Percentiles rank a stretch among this genome's conserved stretches.
Conservation (phyloP, 2,888 invertebrate genomes). For the Stomorhina lunata region DNA sequence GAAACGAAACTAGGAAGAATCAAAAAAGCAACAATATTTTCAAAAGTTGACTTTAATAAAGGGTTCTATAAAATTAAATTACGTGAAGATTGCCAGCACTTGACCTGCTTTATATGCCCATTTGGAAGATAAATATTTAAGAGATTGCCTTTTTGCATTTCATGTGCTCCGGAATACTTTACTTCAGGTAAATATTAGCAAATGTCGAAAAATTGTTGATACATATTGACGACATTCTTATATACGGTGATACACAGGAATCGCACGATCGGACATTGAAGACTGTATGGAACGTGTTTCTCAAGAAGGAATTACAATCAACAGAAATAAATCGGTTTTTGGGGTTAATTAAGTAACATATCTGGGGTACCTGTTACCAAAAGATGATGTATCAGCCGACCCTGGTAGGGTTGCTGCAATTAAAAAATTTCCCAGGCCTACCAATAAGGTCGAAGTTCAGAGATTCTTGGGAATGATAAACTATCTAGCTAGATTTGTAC, state of each 20-base stretch:
- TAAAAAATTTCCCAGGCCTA: conserved; percentile 6
- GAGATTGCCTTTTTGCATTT: conserved; percentile 7
- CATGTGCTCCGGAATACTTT: conserved; percentile 17
- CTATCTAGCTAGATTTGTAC: conserved; percentile 13
- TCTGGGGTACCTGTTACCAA: background rate
- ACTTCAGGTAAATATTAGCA: background rate
- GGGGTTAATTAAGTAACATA: background rate
- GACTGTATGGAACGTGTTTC: background rate
- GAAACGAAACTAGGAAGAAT: conserved; percentile 12
- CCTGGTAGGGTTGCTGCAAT: background rate
- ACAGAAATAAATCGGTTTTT: conserved; percentile 12
- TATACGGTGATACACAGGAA: background rate
- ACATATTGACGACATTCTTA: conserved; percentile 7
- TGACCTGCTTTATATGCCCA: conserved; percentile 12
- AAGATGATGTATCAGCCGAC: background rate
- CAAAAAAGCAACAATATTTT: background rate
- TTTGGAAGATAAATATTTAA: conserved; percentile 10
- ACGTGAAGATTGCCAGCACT: background rate
- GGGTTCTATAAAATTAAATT: conserved; percentile 1
- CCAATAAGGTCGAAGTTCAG: conserved; percentile 27
- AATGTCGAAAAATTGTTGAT: background rate
- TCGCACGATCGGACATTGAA: background rate
- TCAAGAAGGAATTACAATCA: conserved; percentile 13
- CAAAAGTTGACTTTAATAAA: background rate
- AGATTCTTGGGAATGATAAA: conserved; percentile 40